phyloP scores from a whole-genome alignment of 2,888 invertebrate genomes.

The Drosophila incognita region DNA sequence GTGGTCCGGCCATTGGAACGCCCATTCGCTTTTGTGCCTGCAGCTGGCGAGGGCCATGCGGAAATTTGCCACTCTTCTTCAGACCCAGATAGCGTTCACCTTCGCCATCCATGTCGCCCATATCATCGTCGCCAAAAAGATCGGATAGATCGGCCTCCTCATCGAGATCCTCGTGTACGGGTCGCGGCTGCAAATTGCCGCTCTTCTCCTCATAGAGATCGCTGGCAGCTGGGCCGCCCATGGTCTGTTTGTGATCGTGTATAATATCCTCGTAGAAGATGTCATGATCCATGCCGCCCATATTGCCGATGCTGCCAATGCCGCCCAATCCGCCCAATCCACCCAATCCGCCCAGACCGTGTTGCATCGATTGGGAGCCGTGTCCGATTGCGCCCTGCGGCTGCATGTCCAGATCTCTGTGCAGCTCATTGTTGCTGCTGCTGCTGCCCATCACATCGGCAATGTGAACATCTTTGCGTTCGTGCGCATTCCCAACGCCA shows the following conservation, averaged over 20 bases:
- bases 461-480: slow-evolving; percentile 84
- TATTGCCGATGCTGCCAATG: slow-evolving; percentile 31
- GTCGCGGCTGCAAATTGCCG: slow-evolving; percentile 81
- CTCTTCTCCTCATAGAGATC: slow-evolving; percentile 82
- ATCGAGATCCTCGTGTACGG: slow-evolving; percentile 85
- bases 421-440: slow-evolving; percentile 79
- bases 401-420: slow-evolving; percentile 68
- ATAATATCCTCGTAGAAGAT: slow-evolving; percentile 88
- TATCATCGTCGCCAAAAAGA: slow-evolving; percentile 82
- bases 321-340: slow-evolving; percentile 42
- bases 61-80: slow-evolving; percentile 88
- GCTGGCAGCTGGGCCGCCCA: slow-evolving; percentile 74
- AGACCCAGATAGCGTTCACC: slow-evolving; percentile 84
- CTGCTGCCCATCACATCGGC: slow-evolving; percentile 81
- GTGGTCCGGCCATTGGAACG: slow-evolving; percentile 86
- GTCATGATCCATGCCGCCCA: slow-evolving; percentile 84
- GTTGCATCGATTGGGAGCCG: slow-evolving; percentile 35
- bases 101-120: slow-evolving; percentile 73
- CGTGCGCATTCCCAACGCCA: slow-evolving; percentile 79
- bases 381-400: slow-evolving; percentile 48
- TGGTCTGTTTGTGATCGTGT: slow-evolving; percentile 86
- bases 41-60: slow-evolving; percentile 90
- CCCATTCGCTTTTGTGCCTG: slow-evolving; percentile 86
- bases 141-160: slow-evolving; percentile 83
- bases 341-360: slow-evolving; percentile 27